Conservation (phyloP, 2,113 vertebrate species). For the Grus americana region DNA sequence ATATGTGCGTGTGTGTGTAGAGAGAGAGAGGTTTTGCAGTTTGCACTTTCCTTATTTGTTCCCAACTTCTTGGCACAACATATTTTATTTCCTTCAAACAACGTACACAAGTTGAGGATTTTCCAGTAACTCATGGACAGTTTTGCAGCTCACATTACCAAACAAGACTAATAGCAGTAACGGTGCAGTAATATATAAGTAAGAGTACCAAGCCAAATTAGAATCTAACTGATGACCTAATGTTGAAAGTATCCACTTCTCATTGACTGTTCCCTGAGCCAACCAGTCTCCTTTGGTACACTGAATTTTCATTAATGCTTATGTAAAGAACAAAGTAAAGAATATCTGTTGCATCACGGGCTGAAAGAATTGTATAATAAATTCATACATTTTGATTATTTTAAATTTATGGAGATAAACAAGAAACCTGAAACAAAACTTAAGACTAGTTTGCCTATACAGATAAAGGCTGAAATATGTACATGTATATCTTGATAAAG, state of each 20-base stretch:
- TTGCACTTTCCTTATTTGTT: neutral
- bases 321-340: neutral
- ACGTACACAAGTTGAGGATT: neutral
- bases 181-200: neutral
- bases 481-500: neutral
- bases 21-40: neutral
- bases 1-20: too few relatives aligned
- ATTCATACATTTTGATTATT: neutral
- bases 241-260: neutral
- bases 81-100: neutral
- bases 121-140: neutral
- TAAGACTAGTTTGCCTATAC: neutral
- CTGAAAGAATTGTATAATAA: neutral
- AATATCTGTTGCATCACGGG: neutral
- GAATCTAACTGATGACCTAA: neutral
- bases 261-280: neutral
- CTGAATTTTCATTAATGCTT: neutral
- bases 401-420: neutral
- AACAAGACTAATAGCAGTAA: neutral
- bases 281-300: neutral
- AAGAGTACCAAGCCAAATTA: neutral
- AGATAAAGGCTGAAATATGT: neutral
- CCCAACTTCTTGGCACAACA: neutral
- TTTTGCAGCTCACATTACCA: neutral
- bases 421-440: neutral